These are phyloP conservation scores for Crypturellus undulatus DNA, from an alignment of 2,113 vertebrate genomes.

Conservation along the genomic window DNA sequence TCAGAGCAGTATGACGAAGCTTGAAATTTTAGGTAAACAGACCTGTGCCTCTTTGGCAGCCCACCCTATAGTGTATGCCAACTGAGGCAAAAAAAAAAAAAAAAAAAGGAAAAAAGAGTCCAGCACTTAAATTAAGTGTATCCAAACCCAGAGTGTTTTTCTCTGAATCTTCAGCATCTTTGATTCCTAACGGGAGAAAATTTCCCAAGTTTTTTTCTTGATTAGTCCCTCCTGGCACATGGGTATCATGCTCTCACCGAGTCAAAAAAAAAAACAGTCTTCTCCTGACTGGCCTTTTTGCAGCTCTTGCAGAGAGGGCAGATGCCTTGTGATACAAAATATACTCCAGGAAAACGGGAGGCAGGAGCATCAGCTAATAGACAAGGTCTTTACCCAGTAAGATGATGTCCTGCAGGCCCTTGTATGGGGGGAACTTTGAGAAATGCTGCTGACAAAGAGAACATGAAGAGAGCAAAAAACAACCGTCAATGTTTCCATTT, in stretches of 20 bases:
- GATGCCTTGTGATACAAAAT: background rate
- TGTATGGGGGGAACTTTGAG: background rate
- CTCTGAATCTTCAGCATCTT: background rate
- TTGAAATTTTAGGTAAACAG: background rate
- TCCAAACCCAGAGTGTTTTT: background rate
- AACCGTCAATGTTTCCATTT: background rate
- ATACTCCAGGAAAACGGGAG: background rate
- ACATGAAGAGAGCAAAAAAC: background rate
- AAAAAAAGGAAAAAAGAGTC: background rate
- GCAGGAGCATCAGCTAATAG: background rate
- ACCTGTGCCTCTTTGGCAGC: background rate
- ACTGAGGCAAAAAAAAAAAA: background rate
- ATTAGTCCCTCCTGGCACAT: background rate
- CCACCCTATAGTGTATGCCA: background rate
- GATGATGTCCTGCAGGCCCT: background rate
- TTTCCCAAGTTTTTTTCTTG: background rate
- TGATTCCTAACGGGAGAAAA: background rate
- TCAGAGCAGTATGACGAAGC: rapidly evolving
- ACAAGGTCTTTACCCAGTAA: background rate
- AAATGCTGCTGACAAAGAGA: background rate
- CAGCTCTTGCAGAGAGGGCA: background rate
- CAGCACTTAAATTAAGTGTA: background rate
- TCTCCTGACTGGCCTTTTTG: background rate
- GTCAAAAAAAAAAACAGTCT: background rate
- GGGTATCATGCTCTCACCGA: background rate